These are phyloP conservation scores for Microcaecilia unicolor DNA, from an alignment of 2,797 vertebrate species.

Conservation along the genomic window DNA sequence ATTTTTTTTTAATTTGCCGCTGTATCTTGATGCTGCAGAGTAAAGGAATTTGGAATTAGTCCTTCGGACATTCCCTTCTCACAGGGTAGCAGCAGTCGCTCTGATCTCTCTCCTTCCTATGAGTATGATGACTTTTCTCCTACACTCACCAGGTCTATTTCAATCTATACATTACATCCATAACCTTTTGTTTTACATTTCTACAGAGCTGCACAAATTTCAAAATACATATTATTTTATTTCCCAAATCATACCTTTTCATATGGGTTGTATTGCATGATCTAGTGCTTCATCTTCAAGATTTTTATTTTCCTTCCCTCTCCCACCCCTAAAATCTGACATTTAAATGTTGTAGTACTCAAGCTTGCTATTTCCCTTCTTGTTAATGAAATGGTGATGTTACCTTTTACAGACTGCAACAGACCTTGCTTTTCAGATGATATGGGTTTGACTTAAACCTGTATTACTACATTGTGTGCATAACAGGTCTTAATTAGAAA, in stretches of 20 bases:
- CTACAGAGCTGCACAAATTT: no score
- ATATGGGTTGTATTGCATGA: constrained; percentile 53
- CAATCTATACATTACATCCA: constrained; percentile 41
- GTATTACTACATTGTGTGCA: no score
- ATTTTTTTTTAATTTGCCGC: constrained; percentile 59
- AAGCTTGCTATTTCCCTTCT: constrained; percentile 29
- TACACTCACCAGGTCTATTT: constrained; percentile 79
- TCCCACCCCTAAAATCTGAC: constrained; percentile 33
- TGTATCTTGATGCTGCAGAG: constrained; percentile 74
- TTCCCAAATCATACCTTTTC: constrained; percentile 46
- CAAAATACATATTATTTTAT: no score
- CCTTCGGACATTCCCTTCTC: constrained; percentile 95
- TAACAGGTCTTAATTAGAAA: no score
- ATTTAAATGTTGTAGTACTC: constrained; percentile 26
- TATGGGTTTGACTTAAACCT: no score
- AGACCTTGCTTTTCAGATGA: no score
- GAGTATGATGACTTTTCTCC: constrained; percentile 83
- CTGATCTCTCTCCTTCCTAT: constrained; percentile 87
- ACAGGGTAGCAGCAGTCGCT: constrained; percentile 79
- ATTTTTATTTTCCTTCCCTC: constrained; percentile 35
- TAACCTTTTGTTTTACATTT: background rate
- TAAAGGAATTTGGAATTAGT: constrained; percentile 97
- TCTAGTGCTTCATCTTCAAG: constrained; percentile 35
- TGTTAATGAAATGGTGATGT: constrained; percentile 41
- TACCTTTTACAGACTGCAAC: constrained; percentile 36